Percentiles rank a stretch among this genome's conserved stretches.
Conservation (phyloP, 1,140 invertebrate species). For the Sycophaga agraensis region DNA sequence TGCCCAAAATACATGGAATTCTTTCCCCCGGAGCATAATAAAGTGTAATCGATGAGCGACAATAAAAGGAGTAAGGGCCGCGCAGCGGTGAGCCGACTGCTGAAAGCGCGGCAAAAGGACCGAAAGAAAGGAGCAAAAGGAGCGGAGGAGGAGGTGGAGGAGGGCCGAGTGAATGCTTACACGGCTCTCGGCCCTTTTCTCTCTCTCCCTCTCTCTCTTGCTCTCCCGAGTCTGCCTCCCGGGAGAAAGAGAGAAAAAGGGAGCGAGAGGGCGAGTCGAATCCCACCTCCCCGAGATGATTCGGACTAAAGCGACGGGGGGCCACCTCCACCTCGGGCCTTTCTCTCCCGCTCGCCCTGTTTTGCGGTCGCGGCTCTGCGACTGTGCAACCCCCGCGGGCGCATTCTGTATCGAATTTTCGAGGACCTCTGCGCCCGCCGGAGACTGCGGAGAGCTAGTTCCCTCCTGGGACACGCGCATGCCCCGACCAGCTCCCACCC, state of each 20-base stretch:
- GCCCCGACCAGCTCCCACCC: too few species aligned
- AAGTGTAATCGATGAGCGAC: constrained; percentile 23
- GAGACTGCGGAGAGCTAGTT: constrained; percentile 26
- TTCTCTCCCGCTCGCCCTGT: constrained; percentile 1
- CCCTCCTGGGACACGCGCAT: neutral
- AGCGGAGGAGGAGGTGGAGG: too few species aligned
- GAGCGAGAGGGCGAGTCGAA: neutral
- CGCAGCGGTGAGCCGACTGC: neutral
- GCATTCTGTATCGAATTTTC: constrained; percentile 42
- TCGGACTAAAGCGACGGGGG: constrained; percentile 43
- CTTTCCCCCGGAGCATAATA: neutral
- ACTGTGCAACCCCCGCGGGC: constrained; percentile 26
- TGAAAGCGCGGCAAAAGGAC: neutral
- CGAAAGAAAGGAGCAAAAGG: neutral
- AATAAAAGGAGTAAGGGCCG: constrained; percentile 8
- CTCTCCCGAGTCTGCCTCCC: too few species aligned
- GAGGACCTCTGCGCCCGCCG: constrained; percentile 30
- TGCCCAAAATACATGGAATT: neutral
- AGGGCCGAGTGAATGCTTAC: constrained; percentile 2
- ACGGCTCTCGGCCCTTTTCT: neutral
- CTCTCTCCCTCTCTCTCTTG: too few species aligned
- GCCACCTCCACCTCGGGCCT: constrained; percentile 21
- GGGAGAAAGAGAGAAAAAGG: neutral
- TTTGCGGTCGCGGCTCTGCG: neutral
- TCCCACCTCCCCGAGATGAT: constrained; percentile 38